These are phyloP conservation scores for Meteorus colon DNA, from an alignment of 2,888 invertebrate species.

Conservation along the genomic window DNA sequence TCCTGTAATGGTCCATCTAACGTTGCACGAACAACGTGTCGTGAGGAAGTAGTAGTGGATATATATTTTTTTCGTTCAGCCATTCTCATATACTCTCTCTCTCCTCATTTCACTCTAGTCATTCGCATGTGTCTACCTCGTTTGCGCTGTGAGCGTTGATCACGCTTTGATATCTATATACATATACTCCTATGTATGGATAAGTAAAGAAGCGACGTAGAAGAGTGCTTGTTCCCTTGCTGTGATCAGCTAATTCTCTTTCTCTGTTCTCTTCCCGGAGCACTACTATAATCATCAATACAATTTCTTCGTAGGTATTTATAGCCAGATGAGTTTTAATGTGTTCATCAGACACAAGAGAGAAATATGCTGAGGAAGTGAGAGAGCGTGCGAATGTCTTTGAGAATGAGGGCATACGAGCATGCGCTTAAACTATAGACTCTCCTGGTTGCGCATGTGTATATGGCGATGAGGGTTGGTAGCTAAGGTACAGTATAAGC, in stretches of 20 bases:
- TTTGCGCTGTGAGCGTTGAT: slow-evolving; percentile 59
- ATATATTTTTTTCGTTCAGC: slow-evolving; percentile 9
- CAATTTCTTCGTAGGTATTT: slow-evolving; percentile 42
- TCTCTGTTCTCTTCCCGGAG: not conserved
- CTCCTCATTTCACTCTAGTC: slow-evolving; percentile 47
- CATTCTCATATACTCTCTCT: slow-evolving; percentile 38
- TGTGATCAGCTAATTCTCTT: slow-evolving; percentile 37
- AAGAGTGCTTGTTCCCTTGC: slow-evolving; percentile 48
- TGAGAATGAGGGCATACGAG: slow-evolving; percentile 56
- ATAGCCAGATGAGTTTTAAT: slow-evolving; percentile 17
- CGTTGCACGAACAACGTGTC: slow-evolving; percentile 59
- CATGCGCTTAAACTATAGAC: slow-evolving; percentile 24
- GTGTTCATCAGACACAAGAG: slow-evolving; percentile 34
- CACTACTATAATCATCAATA: slow-evolving; percentile 32
- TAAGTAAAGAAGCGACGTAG: slow-evolving; percentile 56
- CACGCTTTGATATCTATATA: slow-evolving; percentile 55
- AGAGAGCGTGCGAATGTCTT: slow-evolving; percentile 51
- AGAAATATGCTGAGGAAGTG: not conserved
- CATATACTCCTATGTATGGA: not conserved
- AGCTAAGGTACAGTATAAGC: slow-evolving; percentile 70
- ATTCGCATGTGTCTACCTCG: slow-evolving; percentile 32
- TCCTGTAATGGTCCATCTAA: slow-evolving; percentile 59
- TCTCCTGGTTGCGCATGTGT: not conserved
- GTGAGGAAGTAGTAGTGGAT: slow-evolving; percentile 61
- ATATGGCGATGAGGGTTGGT: slow-evolving; percentile 57